Evolutionary conservation across 1,140 invertebrate species (phyloP).

Genomic region (Anoplolepis gracilipes): DNA sequence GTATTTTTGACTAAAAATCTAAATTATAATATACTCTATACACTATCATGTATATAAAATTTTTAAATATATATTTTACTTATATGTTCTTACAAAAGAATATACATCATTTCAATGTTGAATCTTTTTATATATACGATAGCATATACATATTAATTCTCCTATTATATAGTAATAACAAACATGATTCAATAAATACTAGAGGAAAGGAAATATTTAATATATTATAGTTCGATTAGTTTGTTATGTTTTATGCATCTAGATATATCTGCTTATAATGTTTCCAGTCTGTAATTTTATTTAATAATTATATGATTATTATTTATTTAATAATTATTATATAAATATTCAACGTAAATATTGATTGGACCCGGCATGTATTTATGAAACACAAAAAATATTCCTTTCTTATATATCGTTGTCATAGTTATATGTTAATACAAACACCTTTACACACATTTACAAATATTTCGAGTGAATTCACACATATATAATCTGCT

Average conservation of each 20-base stretch:
- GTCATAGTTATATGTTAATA: neutral
- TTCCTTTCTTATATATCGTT: neutral
- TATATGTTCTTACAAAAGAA: neutral
- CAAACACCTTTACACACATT: neutral
- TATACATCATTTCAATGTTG: neutral
- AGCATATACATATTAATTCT: neutral
- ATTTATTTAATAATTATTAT: neutral
- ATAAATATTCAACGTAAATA: constrained; percentile 13
- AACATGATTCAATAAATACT: neutral
- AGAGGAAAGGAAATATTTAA: neutral
- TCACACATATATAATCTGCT: neutral
- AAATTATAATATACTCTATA: neutral
- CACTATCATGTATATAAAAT: constrained; percentile 4
- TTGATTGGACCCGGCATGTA: constrained; percentile 34
- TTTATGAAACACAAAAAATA: constrained; percentile 2
- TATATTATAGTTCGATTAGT: neutral
- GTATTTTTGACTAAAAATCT: neutral
- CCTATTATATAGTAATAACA: neutral
- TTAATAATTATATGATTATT: too few species aligned
- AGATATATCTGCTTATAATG: neutral
- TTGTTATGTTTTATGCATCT: neutral
- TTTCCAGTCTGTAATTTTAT: constrained; percentile 5
- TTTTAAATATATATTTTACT: constrained; percentile 33
- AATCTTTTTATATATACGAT: constrained; percentile 10
- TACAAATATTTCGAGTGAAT: neutral